These are phyloP conservation scores for Apoda limacodes DNA, from an alignment of 2,888 invertebrate species.

Conservation along the genomic window DNA sequence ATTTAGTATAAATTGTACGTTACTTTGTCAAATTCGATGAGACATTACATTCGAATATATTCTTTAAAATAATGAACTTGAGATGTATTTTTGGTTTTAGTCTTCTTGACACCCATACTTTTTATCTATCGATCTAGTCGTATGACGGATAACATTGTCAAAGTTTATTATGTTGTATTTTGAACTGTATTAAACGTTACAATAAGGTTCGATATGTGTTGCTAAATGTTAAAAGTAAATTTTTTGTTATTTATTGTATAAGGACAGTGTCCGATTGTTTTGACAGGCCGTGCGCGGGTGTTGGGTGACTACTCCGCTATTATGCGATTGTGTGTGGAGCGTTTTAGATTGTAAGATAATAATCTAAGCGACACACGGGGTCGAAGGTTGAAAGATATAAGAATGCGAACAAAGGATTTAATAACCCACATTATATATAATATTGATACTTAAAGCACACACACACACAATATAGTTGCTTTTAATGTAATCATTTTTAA, in stretches of 20 bases:
- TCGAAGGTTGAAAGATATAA: no score
- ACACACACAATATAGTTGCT: no score
- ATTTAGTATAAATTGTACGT: slow-evolving; percentile 29
- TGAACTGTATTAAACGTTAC: slow-evolving; percentile 13
- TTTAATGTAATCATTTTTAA: no score
- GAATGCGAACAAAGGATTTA: no score
- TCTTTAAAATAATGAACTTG: slow-evolving; percentile 31
- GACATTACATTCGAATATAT: slow-evolving; percentile 30
- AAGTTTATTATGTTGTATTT: slow-evolving; percentile 20
- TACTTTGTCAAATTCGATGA: slow-evolving; percentile 30
- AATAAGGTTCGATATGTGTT: not conserved
- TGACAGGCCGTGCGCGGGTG: slow-evolving; percentile 61
- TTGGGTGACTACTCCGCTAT: slow-evolving; percentile 57
- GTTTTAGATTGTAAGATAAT: slow-evolving; percentile 60
- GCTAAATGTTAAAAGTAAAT: no score
- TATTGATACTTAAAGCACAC: no score
- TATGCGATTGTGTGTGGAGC: slow-evolving; percentile 52
- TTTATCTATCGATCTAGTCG: slow-evolving; percentile 34
- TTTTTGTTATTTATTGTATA: slow-evolving; percentile 30
- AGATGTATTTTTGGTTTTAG: slow-evolving; percentile 38
- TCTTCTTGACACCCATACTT: slow-evolving; percentile 37
- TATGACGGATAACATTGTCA: slow-evolving; percentile 31
- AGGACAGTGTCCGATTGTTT: slow-evolving; percentile 52
- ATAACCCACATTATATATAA: no score
- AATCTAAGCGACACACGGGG: slow-evolving; percentile 33